Evolutionary conservation across 1,140 invertebrate genomes (phyloP).

Genomic region (Mizuhopecten yessoensis): DNA sequence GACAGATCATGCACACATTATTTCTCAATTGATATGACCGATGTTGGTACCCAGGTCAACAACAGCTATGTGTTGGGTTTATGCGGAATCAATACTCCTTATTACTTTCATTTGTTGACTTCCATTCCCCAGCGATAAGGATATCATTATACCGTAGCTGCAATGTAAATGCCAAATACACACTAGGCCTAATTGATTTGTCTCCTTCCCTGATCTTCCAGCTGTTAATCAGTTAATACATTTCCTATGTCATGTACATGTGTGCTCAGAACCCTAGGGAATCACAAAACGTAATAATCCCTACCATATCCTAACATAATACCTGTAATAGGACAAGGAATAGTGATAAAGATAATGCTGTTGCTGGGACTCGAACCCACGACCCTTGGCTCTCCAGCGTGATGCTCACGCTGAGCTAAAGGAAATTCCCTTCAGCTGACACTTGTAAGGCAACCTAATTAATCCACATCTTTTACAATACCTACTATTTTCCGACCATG

Average conservation of each 20-base stretch:
- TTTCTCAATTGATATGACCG: neutral
- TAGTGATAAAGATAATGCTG: too few relatives aligned
- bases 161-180: neutral
- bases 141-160: neutral
- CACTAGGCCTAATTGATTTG: conserved; percentile 18
- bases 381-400: too few relatives aligned
- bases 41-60: neutral
- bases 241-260: neutral
- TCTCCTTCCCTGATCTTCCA: neutral
- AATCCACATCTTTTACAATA: too few relatives aligned
- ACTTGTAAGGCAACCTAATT: too few relatives aligned
- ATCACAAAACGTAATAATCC: too few relatives aligned
- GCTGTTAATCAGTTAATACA: neutral
- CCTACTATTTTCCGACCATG: too few relatives aligned
- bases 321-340: too few relatives aligned
- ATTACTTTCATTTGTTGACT: neutral
- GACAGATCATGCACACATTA: neutral
- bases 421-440: too few relatives aligned
- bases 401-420: too few relatives aligned
- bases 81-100: neutral
- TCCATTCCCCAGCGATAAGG: conserved; percentile 10
- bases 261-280: too few relatives aligned
- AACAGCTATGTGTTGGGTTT: neutral
- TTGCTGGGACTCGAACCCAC: too few relatives aligned
- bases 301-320: too few relatives aligned